Base-by-base conservation (phyloP, 2,113 vertebrate genomes). In the Proterorhinus semilunaris region DNA sequence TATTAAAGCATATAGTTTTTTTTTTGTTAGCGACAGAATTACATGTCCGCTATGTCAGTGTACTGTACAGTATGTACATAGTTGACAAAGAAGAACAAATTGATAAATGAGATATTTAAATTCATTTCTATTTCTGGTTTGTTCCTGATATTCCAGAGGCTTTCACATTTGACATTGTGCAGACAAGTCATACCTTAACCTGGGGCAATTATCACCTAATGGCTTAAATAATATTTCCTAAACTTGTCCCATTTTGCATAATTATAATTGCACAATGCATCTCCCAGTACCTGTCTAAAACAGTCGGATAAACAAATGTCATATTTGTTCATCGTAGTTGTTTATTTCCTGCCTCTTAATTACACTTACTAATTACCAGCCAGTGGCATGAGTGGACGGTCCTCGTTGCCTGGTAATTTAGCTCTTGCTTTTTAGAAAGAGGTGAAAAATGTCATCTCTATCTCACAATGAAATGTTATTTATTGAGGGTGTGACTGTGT, bases 161-260 rank as follows among this genome's bases (percentile, higher is more conserved):
- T 58, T 58, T 58, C 55, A 58, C 55, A 42, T 58, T 58, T 58
- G 55, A 58, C 55, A 42, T 58, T 58, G 55, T 42, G 10, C 55
- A 58, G 11, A 58, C 55, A 58, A 27, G 55, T 58, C 55, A 58
- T 58, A 42, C 55, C 43, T 42, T 42, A 58, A 58, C 55, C 27
- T 13, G 27, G 21, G 55, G 55, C 55, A 58, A 58, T 58, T 58
- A 58, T 58, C 27, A 58, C 27, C 11, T 36, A 58, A 58, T 13
- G 15, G 6, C 55, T 42, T 42, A 9, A 58, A 42, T 42, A 42
- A 9, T 42, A 42, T 58, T 57, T 42, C 10, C 55, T 10, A 58
- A 58, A 58, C 13, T 58, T 58, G 55, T 58, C 9, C 53, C 53
- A 11, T 55, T 58, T 58, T 58, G 55, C 55, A 58, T 58, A 58